phyloP scores from a whole-genome alignment of 2,113 vertebrate genomes.

The Ceuthmochares aereus region DNA sequence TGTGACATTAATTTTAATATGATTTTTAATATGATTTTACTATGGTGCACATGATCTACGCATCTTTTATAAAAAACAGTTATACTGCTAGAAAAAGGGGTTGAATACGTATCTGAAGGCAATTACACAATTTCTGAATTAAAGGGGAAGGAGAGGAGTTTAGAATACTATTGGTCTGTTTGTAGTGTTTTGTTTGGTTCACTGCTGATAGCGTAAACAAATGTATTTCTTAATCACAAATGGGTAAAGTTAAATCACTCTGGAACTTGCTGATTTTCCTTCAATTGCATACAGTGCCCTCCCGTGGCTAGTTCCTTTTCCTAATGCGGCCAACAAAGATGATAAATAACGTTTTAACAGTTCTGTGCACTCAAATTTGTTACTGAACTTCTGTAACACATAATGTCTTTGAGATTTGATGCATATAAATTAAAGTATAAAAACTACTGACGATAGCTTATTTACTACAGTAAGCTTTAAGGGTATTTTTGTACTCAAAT shows the following conservation, averaged over 20 bases:
- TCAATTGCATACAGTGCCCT: background rate
- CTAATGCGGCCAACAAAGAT: background rate
- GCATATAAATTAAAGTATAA: background rate
- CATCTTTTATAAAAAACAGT: background rate
- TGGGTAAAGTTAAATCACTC: background rate
- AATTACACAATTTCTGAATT: background rate
- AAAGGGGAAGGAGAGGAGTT: background rate
- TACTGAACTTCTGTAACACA: rapidly evolving
- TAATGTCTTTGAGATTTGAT: background rate
- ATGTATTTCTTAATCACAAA: background rate
- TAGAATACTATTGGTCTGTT: background rate
- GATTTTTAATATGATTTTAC: background rate
- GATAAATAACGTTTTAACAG: background rate
- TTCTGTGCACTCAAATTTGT: background rate
- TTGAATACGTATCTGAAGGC: background rate
- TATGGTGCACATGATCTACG: background rate
- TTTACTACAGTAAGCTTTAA: background rate
- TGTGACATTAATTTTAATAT: background rate
- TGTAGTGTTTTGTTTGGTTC: background rate
- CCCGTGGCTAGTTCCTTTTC: background rate
- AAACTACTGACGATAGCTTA: background rate
- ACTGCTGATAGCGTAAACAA: background rate
- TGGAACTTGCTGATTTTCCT: background rate
- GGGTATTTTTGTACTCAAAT: background rate
- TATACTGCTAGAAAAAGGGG: background rate